These are phyloP conservation scores for Typhlomys cinereus DNA, from an alignment of 2,113 vertebrate genomes.

Conservation along the genomic window DNA sequence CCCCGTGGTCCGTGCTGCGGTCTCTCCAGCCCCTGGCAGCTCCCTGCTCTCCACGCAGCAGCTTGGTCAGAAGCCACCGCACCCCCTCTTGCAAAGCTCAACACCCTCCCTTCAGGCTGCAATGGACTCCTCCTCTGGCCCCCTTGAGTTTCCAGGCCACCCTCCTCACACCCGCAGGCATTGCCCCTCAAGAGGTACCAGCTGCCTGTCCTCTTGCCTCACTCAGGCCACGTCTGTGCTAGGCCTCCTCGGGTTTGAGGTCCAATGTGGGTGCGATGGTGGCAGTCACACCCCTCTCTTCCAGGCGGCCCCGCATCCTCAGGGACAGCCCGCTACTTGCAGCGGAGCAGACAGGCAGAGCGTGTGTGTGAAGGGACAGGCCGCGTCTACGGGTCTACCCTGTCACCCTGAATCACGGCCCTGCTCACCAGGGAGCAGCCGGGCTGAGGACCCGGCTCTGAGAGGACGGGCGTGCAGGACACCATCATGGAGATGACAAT, in stretches of 20 bases:
- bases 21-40: no score
- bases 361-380: rapidly evolving
- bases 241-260: not conserved
- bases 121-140: not conserved
- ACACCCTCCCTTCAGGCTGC: not conserved
- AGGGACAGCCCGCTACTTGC: not conserved
- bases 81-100: not conserved
- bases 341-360: not conserved
- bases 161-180: no score
- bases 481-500: rapidly evolving
- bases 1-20: no score
- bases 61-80: not conserved
- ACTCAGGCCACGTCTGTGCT: not conserved
- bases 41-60: no score
- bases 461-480: not conserved
- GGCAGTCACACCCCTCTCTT: no score
- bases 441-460: no score
- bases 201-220: no score
- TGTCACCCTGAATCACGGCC: no score
- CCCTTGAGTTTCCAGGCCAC: not conserved
- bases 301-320: not conserved
- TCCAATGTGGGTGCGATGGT: rapidly evolving
- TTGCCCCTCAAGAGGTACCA: not conserved
- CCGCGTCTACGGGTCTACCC: not conserved
- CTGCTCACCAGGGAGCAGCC: no score